phyloP scores from a whole-genome alignment of 2,797 vertebrate species.

The Pipistrellus kuhlii region DNA sequence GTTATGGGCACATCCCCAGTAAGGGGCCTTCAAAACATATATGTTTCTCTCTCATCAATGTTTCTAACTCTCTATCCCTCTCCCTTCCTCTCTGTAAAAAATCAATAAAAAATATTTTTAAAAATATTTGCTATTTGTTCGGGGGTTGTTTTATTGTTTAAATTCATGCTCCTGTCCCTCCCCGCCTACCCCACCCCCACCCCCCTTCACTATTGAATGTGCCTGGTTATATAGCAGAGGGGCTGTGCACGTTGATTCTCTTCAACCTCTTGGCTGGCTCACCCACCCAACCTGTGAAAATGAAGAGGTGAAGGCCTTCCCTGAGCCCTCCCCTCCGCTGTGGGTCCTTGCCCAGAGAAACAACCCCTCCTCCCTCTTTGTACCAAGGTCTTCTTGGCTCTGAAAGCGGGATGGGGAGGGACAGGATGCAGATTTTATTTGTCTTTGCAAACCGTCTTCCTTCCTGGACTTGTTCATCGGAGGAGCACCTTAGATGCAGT shows the following conservation, averaged over 20 bases:
- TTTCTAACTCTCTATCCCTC: no score
- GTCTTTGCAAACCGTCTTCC: not conserved
- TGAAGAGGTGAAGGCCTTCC: not conserved
- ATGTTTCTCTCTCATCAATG: no score
- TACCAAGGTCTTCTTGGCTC: not conserved
- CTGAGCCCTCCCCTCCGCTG: not conserved
- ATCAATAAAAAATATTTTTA: no score
- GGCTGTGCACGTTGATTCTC: no score
- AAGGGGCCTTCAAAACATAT: no score
- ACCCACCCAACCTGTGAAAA: not conserved
- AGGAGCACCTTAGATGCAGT: not conserved
- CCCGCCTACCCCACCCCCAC: no score
- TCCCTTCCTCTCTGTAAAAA: no score
- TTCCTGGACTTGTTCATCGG: not conserved
- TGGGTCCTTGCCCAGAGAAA: not conserved
- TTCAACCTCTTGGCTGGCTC: not conserved
- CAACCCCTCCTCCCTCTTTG: not conserved
- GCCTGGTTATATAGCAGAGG: not conserved
- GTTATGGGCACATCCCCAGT: no score
- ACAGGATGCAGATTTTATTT: not conserved
- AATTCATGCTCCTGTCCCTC: not conserved
- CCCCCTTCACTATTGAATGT: not conserved
- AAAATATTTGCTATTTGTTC: not conserved
- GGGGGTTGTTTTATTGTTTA: not conserved
- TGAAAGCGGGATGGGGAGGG: accelerated